These are phyloP conservation scores for Euschistus heros DNA, from an alignment of 1,140 invertebrate genomes.

Conservation along the genomic window DNA sequence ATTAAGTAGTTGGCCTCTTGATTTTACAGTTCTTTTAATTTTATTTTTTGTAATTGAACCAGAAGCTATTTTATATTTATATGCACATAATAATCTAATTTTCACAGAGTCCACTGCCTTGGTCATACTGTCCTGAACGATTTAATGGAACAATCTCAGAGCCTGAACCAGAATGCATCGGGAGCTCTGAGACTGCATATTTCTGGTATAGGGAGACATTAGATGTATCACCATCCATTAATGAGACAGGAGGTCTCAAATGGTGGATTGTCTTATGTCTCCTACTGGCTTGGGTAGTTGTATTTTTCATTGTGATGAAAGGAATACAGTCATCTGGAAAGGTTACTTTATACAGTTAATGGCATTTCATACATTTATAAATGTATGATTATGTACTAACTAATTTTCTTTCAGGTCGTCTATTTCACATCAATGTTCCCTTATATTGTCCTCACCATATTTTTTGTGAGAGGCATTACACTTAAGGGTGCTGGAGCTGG, in stretches of 20 bases:
- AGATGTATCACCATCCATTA: constrained; percentile 71
- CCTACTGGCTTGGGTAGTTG: constrained; percentile 83
- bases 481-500: constrained; percentile 79
- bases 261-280: constrained; percentile 94
- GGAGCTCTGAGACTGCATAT: constrained; percentile 74
- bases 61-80: too few relatives aligned
- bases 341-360: constrained; percentile 39
- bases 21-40: too few relatives aligned
- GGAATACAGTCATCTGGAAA: constrained; percentile 96
- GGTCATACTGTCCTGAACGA: constrained; percentile 63
- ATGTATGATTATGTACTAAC: background rate
- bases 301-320: constrained; percentile 96
- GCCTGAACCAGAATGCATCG: constrained; percentile 55
- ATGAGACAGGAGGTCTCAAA: constrained; percentile 69
- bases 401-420: constrained; percentile 56
- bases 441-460: constrained; percentile 88
- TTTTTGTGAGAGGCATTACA: constrained; percentile 85
- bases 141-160: constrained; percentile 54
- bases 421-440: constrained; percentile 95
- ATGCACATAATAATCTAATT: constrained; percentile 16
- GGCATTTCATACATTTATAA: background rate
- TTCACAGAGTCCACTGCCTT: constrained; percentile 64
- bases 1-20: too few relatives aligned
- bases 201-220: constrained; percentile 82
- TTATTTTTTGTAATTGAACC: too few relatives aligned